Base-by-base conservation (phyloP, 2,888 invertebrate genomes). In the Polietes domitor region DNA sequence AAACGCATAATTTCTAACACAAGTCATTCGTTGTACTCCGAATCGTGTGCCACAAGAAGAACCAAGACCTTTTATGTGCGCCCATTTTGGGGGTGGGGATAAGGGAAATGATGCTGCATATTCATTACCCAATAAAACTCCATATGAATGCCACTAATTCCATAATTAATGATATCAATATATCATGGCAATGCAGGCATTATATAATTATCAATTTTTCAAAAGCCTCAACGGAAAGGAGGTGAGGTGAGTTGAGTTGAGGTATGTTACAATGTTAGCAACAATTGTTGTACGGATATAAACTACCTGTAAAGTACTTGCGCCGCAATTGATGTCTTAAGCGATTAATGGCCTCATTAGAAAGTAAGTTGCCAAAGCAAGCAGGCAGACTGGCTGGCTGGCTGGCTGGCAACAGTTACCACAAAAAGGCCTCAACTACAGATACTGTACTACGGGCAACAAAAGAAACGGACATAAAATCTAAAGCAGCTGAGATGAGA, bases 301-400 rank as follows among this genome's bases (percentile, higher is more conserved):
- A 43, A 15, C 43, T 15, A 68, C 37, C 41, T 37, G 37, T 24
- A 24, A 63, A n/a, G 37, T 43, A 21, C 21, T 21, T n/a, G n/a
- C 12, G 43, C 21, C 6, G 58, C 71, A 75, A 65, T 68, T 83
- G 65, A 73, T 79, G 50, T 9, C 43, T 72, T 19, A 24, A 43
- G 5, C 21, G 41, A 63, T 73, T 77, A 77, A 83, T 75, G 71
- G 80, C 58, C 75, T 63, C 80, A 80, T 84, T 84, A 84, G 83
- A 84, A 84, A 84, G 83, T 84, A 80, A 80, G 37, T 75, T 80
- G 74, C 80, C 53, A 63, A n/a, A 73, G 76, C 83, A 74, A 77
- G 77, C n/a, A n/a, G n/a, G n/a, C n/a, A n/a, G n/a, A n/a, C n/a
- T n/a, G n/a, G n/a, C n/a, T n/a, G n/a, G n/a, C n/a, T n/a, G n/a